Conservation (phyloP, 2,888 invertebrate species). For the Ormyrus rosae region DNA sequence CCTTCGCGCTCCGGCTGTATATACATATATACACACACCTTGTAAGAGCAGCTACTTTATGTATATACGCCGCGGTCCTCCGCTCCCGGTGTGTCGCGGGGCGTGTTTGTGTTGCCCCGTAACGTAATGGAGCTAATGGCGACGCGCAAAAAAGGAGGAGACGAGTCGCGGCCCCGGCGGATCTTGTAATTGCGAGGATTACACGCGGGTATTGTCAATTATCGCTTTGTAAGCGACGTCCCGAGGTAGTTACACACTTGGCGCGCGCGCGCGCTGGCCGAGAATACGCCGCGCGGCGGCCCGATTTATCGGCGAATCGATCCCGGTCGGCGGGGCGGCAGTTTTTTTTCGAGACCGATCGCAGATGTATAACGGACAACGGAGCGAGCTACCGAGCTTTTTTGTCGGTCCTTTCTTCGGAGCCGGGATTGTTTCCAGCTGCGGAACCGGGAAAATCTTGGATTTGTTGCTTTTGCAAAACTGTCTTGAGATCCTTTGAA, state of each 20-base stretch:
- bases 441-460: too few species aligned
- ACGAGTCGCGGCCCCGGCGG: background rate
- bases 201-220: conserved; percentile 55
- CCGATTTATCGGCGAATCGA: conserved; percentile 21
- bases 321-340: background rate
- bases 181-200: conserved; percentile 55
- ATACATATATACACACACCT: background rate
- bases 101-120: conserved; percentile 2
- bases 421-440: too few species aligned
- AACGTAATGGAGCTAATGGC: conserved; percentile 49
- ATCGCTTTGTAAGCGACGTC: conserved; percentile 49
- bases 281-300: background rate
- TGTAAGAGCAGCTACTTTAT: background rate
- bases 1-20: background rate
- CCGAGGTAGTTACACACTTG: too few species aligned
- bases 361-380: conserved; percentile 1
- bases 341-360: background rate
- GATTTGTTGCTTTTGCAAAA: too few species aligned
- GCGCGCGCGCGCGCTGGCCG: background rate
- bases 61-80: background rate
- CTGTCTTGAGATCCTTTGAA: too few species aligned
- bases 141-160: conserved; percentile 35
- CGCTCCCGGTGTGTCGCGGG: background rate
- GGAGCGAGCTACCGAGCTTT: background rate
- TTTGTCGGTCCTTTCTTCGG: background rate